Base-by-base conservation (phyloP, 1,140 invertebrate genomes). In the Periplaneta americana region DNA sequence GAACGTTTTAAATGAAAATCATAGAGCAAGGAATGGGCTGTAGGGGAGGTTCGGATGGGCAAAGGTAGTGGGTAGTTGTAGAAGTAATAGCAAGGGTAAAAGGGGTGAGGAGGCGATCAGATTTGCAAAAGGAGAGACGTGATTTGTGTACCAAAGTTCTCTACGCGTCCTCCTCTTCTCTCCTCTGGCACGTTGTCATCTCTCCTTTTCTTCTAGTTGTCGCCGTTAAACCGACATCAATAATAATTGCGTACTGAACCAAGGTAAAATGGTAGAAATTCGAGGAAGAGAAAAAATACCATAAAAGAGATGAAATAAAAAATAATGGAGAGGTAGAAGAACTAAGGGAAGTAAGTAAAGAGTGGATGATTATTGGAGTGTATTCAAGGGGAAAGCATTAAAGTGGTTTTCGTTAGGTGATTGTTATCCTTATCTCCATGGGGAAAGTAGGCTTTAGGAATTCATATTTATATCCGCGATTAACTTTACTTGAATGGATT, bases 81-180 rank as follows among this genome's bases (percentile, higher is more conserved):
- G 39, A 48, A 48, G 39, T 48, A 9, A 9, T 48, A 48, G n/a
- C n/a, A n/a, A 48, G 39, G 13, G 48, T 5, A n/a, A 48, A 48
- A 48, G 39, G 39, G 39, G 39, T 48, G 18, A 11, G 39, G 10
- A 15, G n/a, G 79, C 79, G 79, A 74, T 80, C 79, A 80, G 79
- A 80, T 80, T 80, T 80, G 79, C 79, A 80, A 80, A 80, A 80
- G 79, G 79, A 34, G 48, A 48, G 34, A 80, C 79, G 79, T 80
- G 79, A 80, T 80, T 80, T 80, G 79, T 80, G 79, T 80, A 48
- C 39, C 79, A 36, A 80, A 74, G 48, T 80, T 80, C 13, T 32
- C 13, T 32, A 28, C 22, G 74, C 74, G 74, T 75, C 28, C 8
- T 15, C 28, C 10, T 28, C 6, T 36, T 9, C 75, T 36, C 75